Base-by-base conservation (phyloP, 2,113 vertebrate genomes). In the Pipa parva region DNA sequence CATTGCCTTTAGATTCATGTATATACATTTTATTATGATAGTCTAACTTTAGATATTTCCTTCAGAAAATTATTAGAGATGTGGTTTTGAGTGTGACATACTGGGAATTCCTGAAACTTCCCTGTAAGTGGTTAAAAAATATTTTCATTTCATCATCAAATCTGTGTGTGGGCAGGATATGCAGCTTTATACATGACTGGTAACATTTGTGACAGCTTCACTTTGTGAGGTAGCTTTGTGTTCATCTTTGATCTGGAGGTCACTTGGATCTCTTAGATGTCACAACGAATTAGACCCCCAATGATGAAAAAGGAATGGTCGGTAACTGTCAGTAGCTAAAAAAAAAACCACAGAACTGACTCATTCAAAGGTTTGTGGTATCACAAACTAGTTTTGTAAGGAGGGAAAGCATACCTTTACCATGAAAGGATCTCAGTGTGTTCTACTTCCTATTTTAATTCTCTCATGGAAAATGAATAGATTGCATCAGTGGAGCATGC, bases 81-180 rank as follows among this genome's bases (percentile, higher is more conserved):
- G 58, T 56, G 72, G 73, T 74, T 61, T n/a, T 77, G 69, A 75
- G 76, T 74, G 71, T 73, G 79, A 75, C 67, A 76, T 72, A 68
- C 77, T 65, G 71, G 72, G 74, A 72, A 77, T 73, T 71, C 22
- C 26, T 37, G 1, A 0, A 17, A 11, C 61, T 51, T 51, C 2
- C 7, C n/a, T 21, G 28, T n/a, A 56, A 25, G 29, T 24, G 55
- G 13, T 49, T 33, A 56, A 33, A 5, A 21, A 15, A 8, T 27
- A 1, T 7, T 65, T 71, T 63, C 15, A 31, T 33, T 3, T 12
- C 27, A 28, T 29, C 4, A 3, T 66, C 57, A 61, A 37, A 52
- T 63, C 39, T 49, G 33, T 58, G 20, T 36, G 49, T 10, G 10
- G 54, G 46, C 59, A 55, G 69, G 51, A 31, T 60, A 27, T 58